Evolutionary conservation across 2,797 vertebrate species (phyloP).

Genomic region (Thalassophryne amazonica): DNA sequence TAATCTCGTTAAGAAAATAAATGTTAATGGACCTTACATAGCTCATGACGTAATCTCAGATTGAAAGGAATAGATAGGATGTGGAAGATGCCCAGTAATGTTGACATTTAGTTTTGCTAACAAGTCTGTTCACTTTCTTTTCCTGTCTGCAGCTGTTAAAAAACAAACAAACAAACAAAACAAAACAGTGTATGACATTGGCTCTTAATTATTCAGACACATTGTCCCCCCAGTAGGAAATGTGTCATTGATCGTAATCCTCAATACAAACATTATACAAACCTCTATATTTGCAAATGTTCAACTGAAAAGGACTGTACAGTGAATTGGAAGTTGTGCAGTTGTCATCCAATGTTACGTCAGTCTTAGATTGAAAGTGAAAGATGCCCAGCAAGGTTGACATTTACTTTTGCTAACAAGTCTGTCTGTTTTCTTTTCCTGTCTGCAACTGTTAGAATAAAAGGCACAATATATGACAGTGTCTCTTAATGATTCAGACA

Average conservation of each 20-base stretch:
- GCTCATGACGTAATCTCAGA: constrained; percentile 6
- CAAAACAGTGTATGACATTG: constrained; percentile 50
- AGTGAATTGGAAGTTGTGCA: not conserved
- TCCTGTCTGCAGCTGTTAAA: constrained; percentile 18
- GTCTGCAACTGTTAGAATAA: constrained; percentile 20
- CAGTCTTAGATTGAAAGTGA: too few relatives aligned
- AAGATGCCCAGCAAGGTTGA: constrained; percentile 11
- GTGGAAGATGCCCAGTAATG: constrained; percentile 2
- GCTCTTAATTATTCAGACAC: constrained; percentile 51
- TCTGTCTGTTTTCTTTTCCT: constrained; percentile 10
- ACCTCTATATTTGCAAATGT: constrained; percentile 45
- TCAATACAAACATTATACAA: constrained; percentile 67
- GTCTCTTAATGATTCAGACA: constrained; percentile 50
- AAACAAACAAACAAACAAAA: constrained; percentile 50
- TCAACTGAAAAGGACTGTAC: constrained; percentile 7
- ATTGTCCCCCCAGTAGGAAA: constrained; percentile 46
- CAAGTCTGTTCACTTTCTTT: constrained; percentile 1
- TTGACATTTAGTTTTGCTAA: constrained; percentile 22
- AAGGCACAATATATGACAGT: constrained; percentile 53
- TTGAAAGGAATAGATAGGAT: constrained; percentile 20
- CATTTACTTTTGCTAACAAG: constrained; percentile 11
- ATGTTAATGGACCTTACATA: not conserved
- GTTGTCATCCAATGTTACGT: constrained; percentile 9
- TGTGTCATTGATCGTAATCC: constrained; percentile 57
- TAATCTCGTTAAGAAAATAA: not conserved